These are phyloP conservation scores for Meleagris gallopavo DNA, from an alignment of 2,113 vertebrate species.

Conservation along the genomic window DNA sequence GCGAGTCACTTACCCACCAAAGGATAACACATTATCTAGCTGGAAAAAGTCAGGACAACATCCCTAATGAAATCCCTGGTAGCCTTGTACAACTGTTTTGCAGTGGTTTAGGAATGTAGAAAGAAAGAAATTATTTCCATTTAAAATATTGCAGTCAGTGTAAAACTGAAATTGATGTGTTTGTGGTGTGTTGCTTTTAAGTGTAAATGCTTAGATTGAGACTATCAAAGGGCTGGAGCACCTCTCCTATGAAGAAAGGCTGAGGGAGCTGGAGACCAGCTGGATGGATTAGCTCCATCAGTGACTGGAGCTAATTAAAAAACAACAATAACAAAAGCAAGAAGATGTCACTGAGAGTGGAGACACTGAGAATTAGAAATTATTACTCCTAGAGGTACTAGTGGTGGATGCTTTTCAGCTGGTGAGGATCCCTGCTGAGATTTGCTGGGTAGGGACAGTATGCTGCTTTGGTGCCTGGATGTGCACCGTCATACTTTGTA, in stretches of 20 bases:
- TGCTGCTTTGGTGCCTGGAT: not conserved
- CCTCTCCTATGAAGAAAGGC: too few relatives aligned
- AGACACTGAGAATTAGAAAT: not conserved
- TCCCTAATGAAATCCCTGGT: not conserved
- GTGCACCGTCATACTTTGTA: not conserved
- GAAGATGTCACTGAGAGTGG: not conserved
- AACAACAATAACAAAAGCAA: not conserved
- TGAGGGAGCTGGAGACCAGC: too few relatives aligned
- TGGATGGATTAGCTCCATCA: too few relatives aligned
- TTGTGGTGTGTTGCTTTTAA: not conserved
- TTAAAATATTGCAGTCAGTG: not conserved
- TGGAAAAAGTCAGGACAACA: not conserved
- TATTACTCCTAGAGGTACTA: not conserved
- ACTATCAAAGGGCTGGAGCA: not conserved
- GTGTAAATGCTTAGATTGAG: not conserved
- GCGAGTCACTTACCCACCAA: not conserved
- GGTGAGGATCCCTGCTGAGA: not conserved
- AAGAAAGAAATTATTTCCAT: not conserved
- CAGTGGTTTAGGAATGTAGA: not conserved
- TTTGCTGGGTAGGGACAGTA: not conserved
- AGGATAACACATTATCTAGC: not conserved
- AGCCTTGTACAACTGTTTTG: not conserved
- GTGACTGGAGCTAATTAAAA: not conserved
- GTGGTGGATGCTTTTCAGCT: not conserved
- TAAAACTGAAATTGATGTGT: not conserved